Conservation (phyloP, 2,113 vertebrate genomes). For the Peromyscus leucopus region DNA sequence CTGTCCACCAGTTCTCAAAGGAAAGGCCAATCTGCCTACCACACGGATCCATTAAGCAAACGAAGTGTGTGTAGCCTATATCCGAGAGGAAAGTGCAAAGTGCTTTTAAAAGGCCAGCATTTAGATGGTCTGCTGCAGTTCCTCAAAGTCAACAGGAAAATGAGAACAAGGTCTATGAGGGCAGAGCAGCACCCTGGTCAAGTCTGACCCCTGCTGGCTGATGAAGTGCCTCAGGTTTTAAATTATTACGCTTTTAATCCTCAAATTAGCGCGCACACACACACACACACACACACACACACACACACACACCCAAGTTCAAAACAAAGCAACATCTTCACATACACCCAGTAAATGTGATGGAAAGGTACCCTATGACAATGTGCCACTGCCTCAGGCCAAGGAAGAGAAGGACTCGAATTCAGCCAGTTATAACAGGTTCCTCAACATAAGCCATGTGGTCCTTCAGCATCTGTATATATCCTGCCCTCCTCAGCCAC, state of each 20-base stretch:
- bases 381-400: background rate
- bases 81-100: slow-evolving; percentile 60
- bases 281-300: background rate
- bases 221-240: background rate
- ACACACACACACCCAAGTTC: background rate
- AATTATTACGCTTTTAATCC: slow-evolving; percentile 21
- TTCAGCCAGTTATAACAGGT: background rate
- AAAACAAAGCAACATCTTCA: background rate
- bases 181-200: background rate
- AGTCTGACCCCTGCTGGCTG: slow-evolving; percentile 63
- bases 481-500: background rate
- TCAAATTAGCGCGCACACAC: background rate
- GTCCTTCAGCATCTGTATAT: background rate
- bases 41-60: background rate
- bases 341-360: background rate
- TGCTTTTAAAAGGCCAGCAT: slow-evolving; percentile 30
- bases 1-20: slow-evolving; percentile 55
- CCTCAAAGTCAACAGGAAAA: slow-evolving; percentile 70
- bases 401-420: background rate
- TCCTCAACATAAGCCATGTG: background rate
- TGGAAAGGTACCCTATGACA: background rate
- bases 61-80: slow-evolving; percentile 47
- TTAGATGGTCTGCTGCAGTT: background rate
- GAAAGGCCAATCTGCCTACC: slow-evolving; percentile 13
- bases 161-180: background rate